phyloP scores from a whole-genome alignment of 2,113 vertebrate species.

The Solenodon paradoxus region DNA sequence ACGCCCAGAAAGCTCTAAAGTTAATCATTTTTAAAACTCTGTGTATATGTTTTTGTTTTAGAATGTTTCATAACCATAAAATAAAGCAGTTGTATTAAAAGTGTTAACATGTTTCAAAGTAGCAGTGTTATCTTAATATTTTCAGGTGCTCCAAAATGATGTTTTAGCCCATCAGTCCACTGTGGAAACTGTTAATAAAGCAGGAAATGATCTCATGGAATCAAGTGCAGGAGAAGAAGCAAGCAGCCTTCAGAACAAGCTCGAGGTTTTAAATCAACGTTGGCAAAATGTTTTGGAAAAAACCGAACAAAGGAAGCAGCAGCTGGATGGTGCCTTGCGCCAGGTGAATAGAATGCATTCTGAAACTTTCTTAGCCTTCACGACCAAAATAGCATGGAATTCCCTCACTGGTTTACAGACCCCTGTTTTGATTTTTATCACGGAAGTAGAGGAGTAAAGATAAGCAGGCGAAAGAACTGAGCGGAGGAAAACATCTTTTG shows the following conservation, averaged over 20 bases:
- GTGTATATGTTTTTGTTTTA: not conserved
- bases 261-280: slow-evolving; percentile 93
- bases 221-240: slow-evolving; percentile 97
- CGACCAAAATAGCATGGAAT: not conserved
- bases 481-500: not conserved
- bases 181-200: slow-evolving; percentile 94
- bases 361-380: not conserved
- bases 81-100: not conserved
- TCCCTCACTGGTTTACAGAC: not conserved
- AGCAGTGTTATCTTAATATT: slow-evolving; percentile 48
- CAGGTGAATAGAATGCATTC: slow-evolving; percentile 85
- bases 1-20: not conserved
- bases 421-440: not conserved
- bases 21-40: slow-evolving; percentile 31
- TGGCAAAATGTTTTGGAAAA: slow-evolving; percentile 95
- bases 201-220: slow-evolving; percentile 92
- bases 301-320: slow-evolving; percentile 91
- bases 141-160: slow-evolving; percentile 96
- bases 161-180: slow-evolving; percentile 96
- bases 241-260: slow-evolving; percentile 89
- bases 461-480: not conserved
- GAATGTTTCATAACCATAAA: not conserved
- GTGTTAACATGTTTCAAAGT: not conserved
- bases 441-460: not conserved
- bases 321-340: slow-evolving; percentile 92